Conservation (phyloP, 2,797 vertebrate species). For the Esox lucius region DNA sequence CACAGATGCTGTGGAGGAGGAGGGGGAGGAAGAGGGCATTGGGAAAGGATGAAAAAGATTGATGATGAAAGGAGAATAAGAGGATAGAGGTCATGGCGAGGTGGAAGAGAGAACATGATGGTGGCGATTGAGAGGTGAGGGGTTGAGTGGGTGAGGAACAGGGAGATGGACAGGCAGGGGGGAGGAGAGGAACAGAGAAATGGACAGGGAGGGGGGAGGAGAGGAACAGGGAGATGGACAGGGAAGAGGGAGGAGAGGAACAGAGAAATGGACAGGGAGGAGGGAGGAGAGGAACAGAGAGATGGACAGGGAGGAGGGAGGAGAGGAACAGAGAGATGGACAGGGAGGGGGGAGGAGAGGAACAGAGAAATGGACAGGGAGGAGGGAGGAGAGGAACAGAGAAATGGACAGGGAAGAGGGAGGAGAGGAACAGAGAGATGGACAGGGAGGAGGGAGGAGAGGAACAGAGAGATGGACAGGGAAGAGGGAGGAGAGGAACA, state of each 20-base stretch:
- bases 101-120: too few relatives aligned
- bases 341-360: neutral
- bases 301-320: neutral
- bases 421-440: neutral
- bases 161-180: neutral
- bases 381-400: neutral
- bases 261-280: too few relatives aligned
- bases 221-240: too few relatives aligned
- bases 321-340: neutral
- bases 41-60: neutral
- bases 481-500: too few relatives aligned
- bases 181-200: neutral
- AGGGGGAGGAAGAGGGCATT: neutral
- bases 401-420: too few relatives aligned
- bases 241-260: neutral
- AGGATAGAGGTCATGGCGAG: neutral
- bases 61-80: too few relatives aligned
- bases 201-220: neutral
- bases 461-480: neutral
- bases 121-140: neutral
- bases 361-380: neutral
- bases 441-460: too few relatives aligned
- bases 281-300: neutral
- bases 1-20: constrained; percentile 74
- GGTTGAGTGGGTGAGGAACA: neutral